Evolutionary conservation across 2,113 vertebrate genomes (phyloP), one percentile per base, ranked within the genome.

Genomic region (Rhynchopsitta pachyrhyncha): DNA sequence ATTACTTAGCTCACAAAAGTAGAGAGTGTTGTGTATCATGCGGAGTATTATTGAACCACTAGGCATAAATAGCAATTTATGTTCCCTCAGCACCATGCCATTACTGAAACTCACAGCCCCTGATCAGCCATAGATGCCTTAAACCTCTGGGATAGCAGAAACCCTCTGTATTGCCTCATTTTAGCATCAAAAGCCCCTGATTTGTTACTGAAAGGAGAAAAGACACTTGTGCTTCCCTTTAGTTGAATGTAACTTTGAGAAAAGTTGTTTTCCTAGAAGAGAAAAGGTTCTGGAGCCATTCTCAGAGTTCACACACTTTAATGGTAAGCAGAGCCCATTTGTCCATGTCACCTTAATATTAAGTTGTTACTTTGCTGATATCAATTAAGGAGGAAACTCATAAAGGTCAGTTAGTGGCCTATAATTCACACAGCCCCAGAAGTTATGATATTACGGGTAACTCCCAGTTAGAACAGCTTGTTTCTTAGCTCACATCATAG

Each of bases 21-120:
- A 78, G 55, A 44, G 82, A 67, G 70, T 78, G 17, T n/a, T 95
- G 50, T 66, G 42, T 3, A 59, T 50, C 25, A 28, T 63, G 37
- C 93, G 71, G 92, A 96, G 81, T 81, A 73, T 92, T 93, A 74
- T 83, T 91, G 94, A 94, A 88, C 33, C 77, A 28, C 67, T 93
- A 83, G 49, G 41, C 92, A 71, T 70, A 90, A 95, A 91, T 44
- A 92, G 68, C 77, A 82, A 95, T 93, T 96, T 94, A 62, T 11
- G 66, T 39, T 89, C 77, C 60, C 41, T 9, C 6, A 46, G 14
- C 66, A 52, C 59, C 37, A 46, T 35, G 59, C 27, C 79, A 71
- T 20, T 47, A n/a, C 53, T 55, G 77, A 81, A 89, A 81, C 42
- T 79, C 73, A 73, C 67, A 46, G 17, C 84, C 68, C 77, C 92